Evolutionary conservation across 2,888 invertebrate species (phyloP).

Genomic region (Tenthredo livida): DNA sequence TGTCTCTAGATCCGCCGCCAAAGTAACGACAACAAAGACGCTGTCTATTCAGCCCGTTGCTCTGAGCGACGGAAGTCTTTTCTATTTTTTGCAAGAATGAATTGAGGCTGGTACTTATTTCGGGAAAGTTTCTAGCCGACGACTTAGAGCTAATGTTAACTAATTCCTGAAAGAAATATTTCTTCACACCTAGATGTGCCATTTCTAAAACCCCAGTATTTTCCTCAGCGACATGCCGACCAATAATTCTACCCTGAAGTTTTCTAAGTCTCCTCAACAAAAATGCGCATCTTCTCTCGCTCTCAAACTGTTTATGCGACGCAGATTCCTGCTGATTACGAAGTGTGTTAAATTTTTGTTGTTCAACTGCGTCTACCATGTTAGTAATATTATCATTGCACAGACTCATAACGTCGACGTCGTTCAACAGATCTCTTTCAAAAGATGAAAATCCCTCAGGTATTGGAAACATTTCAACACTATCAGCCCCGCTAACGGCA

Average conservation of each 20-base stretch:
- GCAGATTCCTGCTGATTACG: constrained; percentile 69
- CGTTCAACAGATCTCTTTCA: constrained; percentile 73
- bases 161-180: constrained; percentile 73
- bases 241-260: constrained; percentile 87
- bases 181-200: constrained; percentile 82
- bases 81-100: constrained; percentile 74
- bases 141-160: constrained; percentile 69
- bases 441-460: constrained; percentile 73
- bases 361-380: constrained; percentile 60
- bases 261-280: constrained; percentile 87
- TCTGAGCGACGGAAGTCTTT: constrained; percentile 74
- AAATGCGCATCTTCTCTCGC: constrained; percentile 86
- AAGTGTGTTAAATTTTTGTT: constrained; percentile 60
- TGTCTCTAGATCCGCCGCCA: constrained; percentile 79
- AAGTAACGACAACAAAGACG: constrained; percentile 78
- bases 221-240: constrained; percentile 89
- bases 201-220: constrained; percentile 88
- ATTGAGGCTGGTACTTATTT: constrained; percentile 70
- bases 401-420: constrained; percentile 74
- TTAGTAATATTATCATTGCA: constrained; percentile 72
- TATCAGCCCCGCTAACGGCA: constrained; percentile 60
- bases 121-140: constrained; percentile 71
- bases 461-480: constrained; percentile 73
- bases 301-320: constrained; percentile 80
- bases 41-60: constrained; percentile 73